Evolutionary conservation across 2,113 vertebrate genomes (phyloP), one percentile per base, ranked within the genome.

Genomic region (Crotalus horridus): DNA sequence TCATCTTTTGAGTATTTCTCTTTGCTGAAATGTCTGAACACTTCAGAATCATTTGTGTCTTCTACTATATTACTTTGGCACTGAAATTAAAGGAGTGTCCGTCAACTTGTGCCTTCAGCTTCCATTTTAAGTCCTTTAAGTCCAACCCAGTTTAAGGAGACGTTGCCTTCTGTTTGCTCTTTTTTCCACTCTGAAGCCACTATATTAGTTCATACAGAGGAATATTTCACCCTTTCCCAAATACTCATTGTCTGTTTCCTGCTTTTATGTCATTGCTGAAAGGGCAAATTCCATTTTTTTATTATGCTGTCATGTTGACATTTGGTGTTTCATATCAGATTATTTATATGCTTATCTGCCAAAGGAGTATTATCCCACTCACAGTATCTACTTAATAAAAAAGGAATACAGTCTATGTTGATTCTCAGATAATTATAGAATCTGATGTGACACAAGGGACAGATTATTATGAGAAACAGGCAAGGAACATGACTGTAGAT

Each of bases 41-140:
- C 33, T 43, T 81, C 33, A 43, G 33, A 81, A 20, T 7, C 33
- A 39, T 81, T 81, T 81, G 15, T 20, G 33, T 81, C 74, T 81
- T 43, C 33, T 21, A 21, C 17, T 43, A 7, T 33, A 21, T 81
- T 43, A 17, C 2, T 81, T 21, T 21, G 33, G 33, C 33, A 81
- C 33, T 81, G 74, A 81, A 81, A 9, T 81, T 81, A 43, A 99
- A 99, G 97, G 99, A 99, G 1, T 99, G 99, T 91, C 99, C 0
- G 61, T 99, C 93, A 99, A 99, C 95, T 98, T 99, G 96, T 99
- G 99, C 97, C 98, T 99, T 97, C 99, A 99, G 97, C 97, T 99
- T 0, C 99, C 94, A 99, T 99, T 33, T 69, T 33, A 69, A 69
- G 29, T 15, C 29, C 97, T 99, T 99, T 96, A 99, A 99, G 96